Conservation (phyloP, 2,113 vertebrate species). For the Phaethornis superciliosus region DNA sequence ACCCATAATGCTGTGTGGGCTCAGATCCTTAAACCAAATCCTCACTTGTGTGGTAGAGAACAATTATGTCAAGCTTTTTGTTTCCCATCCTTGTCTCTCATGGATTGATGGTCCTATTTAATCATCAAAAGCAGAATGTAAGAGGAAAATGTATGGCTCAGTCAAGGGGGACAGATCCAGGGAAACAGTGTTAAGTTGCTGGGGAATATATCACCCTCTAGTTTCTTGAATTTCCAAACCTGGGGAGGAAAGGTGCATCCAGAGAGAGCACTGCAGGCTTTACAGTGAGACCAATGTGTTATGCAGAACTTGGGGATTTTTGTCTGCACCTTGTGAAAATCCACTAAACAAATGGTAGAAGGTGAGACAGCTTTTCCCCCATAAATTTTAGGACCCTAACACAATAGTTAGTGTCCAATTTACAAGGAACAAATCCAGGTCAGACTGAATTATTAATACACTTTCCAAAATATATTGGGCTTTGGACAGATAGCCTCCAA, state of each 20-base stretch:
- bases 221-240: neutral
- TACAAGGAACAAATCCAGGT: neutral
- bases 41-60: neutral
- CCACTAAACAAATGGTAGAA: constrained; percentile 2
- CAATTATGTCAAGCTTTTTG: neutral
- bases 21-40: neutral
- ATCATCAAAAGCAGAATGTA: neutral
- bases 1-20: constrained; percentile 13
- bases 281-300: neutral
- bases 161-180: neutral
- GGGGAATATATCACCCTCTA: neutral
- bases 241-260: neutral
- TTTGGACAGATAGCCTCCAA: neutral
- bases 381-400: neutral
- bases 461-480: neutral
- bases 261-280: neutral
- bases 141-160: neutral
- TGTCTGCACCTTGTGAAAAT: constrained; percentile 12
- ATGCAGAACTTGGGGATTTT: neutral
- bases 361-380: neutral
- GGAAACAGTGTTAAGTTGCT: neutral
- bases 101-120: neutral
- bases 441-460: neutral
- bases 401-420: neutral
- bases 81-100: neutral